Conservation (phyloP, 2,113 vertebrate species). For the Zonotrichia leucophrys region DNA sequence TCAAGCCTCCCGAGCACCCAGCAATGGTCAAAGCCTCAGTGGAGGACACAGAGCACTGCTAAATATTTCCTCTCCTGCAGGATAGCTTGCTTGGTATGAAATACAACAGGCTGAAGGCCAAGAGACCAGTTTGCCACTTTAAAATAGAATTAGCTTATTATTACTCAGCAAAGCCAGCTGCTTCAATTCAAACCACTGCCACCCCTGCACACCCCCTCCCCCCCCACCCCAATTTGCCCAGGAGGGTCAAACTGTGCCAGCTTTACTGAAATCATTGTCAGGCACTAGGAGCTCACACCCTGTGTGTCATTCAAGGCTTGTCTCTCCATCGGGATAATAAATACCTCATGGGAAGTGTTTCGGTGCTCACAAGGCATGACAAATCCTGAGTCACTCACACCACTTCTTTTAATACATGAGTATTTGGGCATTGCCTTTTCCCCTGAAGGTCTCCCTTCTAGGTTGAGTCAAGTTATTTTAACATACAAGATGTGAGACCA, state of each 20-base stretch:
- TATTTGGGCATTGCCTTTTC: not conserved
- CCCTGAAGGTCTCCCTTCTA: not conserved
- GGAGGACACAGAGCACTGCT: not conserved
- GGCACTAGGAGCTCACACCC: not conserved
- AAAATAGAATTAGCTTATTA: not conserved
- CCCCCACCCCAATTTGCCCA: not conserved
- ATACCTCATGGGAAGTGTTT: not conserved
- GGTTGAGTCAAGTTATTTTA: not conserved
- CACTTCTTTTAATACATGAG: not conserved
- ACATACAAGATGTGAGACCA: not conserved
- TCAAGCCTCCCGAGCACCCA: not conserved
- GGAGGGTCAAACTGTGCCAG: not conserved
- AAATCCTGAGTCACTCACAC: not conserved
- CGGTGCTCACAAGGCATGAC: not conserved
- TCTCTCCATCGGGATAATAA: not conserved
- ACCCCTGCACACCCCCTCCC: accelerated
- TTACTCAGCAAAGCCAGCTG: not conserved
- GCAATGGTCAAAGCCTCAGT: not conserved
- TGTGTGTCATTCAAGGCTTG: not conserved
- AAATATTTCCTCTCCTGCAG: not conserved
- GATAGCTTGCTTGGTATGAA: not conserved
- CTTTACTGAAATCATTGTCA: not conserved
- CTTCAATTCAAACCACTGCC: not conserved
- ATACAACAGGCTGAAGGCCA: not conserved
- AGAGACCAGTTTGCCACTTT: not conserved